These are phyloP conservation scores for Hippopotamyrus pictus DNA, from an alignment of 2,797 vertebrate species.

Conservation along the genomic window DNA sequence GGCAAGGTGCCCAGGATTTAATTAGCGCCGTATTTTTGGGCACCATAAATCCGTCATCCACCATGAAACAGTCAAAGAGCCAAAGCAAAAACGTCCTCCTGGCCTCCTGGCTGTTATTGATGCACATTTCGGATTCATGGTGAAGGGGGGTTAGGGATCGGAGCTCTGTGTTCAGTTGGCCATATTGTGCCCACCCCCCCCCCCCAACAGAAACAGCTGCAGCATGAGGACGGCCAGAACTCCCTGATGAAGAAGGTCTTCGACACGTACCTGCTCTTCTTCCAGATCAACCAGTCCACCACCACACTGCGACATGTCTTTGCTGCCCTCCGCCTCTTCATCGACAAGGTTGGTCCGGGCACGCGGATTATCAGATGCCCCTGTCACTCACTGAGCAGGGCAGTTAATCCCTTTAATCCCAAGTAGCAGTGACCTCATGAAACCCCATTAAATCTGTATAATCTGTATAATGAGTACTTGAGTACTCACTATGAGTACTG, in stretches of 20 bases:
- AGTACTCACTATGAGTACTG: neutral
- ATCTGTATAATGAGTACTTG: neutral
- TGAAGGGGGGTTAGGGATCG: neutral
- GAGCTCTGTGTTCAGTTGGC: neutral
- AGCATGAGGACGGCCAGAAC: constrained; percentile 89
- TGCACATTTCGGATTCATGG: neutral
- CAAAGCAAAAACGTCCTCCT: neutral
- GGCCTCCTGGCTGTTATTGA: neutral
- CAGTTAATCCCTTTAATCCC: neutral
- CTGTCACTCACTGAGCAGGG: neutral
- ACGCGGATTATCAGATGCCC: neutral
- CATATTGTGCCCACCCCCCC: neutral
- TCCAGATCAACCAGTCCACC: constrained; percentile 96
- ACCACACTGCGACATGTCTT: constrained; percentile 83
- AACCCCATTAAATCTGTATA: neutral
- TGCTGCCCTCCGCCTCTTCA: constrained; percentile 84
- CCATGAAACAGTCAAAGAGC: neutral
- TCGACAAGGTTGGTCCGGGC: constrained; percentile 75
- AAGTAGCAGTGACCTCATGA: neutral
- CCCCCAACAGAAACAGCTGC: constrained; percentile 76
- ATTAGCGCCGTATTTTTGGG: neutral
- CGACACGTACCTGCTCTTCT: constrained; percentile 91
- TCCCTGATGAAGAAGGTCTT: constrained; percentile 92
- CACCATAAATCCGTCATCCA: neutral
- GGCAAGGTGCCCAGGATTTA: neutral